Evolutionary conservation across 37 sponge, comb jelly and placozoan species (phyloP).

Genomic region (Crambe crambe): DNA sequence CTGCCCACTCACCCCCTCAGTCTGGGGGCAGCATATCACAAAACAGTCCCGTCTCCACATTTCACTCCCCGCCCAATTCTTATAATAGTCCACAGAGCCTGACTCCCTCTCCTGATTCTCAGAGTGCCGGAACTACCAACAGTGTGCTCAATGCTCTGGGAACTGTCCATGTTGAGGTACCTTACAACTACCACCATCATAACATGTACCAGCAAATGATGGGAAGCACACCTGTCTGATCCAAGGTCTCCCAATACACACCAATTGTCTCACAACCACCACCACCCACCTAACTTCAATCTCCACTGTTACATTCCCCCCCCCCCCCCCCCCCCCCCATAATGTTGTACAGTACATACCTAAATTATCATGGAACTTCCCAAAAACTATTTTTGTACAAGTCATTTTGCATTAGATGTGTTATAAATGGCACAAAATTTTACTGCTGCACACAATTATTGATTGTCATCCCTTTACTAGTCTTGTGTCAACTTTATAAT

Average conservation of each 20-base stretch:
- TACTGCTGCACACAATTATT: too few relatives aligned
- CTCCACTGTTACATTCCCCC: neutral
- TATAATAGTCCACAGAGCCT: conserved; percentile 36
- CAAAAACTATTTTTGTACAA: too few relatives aligned
- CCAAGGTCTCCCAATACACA: too few relatives aligned
- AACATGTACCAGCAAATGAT: neutral
- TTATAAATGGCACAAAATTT: too few relatives aligned
- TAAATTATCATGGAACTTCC: too few relatives aligned
- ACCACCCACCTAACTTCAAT: neutral
- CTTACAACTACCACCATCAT: neutral
- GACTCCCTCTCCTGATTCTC: conserved; percentile 40
- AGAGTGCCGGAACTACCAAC: too few relatives aligned
- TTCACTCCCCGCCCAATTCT: conserved; percentile 26
- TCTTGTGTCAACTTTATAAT: too few relatives aligned
- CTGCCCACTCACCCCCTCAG: conserved; percentile 1
- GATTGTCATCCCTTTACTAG: too few relatives aligned
- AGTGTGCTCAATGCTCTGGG: neutral
- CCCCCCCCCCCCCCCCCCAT: too few relatives aligned
- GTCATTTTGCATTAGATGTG: too few relatives aligned
- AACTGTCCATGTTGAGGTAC: neutral
- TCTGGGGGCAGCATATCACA: neutral
- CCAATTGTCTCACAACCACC: too few relatives aligned
- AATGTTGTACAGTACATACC: too few relatives aligned
- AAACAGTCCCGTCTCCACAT: conserved; percentile 12
- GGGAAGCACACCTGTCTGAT: neutral